A percentile compares a stretch with the other conserved stretches of the same genome.
phyloP scores from a whole-genome alignment of 1,140 invertebrate species.

The Magallana angulata region DNA sequence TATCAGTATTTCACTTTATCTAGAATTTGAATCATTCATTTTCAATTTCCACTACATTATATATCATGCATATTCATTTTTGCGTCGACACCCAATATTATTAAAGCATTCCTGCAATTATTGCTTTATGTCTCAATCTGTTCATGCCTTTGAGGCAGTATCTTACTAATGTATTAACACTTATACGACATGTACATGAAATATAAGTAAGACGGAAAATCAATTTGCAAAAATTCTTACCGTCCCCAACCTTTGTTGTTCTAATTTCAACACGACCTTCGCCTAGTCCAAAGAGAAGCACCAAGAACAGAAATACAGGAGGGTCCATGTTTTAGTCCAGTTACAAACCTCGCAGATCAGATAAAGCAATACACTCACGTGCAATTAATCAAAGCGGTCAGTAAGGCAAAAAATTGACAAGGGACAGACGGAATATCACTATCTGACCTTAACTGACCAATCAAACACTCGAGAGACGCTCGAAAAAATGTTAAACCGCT shows the following conservation, averaged over 20 bases:
- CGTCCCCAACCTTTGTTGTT: constrained; percentile 15
- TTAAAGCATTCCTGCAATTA: neutral
- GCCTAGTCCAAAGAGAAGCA: neutral
- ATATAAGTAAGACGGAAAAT: neutral
- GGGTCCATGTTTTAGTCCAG: neutral
- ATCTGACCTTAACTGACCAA: neutral
- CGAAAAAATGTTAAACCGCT: neutral
- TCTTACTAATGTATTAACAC: neutral
- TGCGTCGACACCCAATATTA: too few species aligned
- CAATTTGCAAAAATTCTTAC: neutral
- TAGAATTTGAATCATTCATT: too few species aligned
- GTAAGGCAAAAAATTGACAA: neutral
- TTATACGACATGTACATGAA: neutral
- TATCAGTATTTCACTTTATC: too few species aligned
- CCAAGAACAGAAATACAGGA: neutral
- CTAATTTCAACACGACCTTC: constrained; percentile 16
- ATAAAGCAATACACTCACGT: neutral
- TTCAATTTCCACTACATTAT: too few species aligned
- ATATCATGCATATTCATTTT: too few species aligned
- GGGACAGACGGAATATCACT: constrained; percentile 3
- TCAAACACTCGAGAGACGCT: neutral
- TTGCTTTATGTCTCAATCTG: neutral
- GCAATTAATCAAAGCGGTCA: neutral
- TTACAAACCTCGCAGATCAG: neutral
- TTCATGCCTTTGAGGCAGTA: neutral